phyloP scores from a whole-genome alignment of 2,888 invertebrate species.

The Colletes collaris region DNA sequence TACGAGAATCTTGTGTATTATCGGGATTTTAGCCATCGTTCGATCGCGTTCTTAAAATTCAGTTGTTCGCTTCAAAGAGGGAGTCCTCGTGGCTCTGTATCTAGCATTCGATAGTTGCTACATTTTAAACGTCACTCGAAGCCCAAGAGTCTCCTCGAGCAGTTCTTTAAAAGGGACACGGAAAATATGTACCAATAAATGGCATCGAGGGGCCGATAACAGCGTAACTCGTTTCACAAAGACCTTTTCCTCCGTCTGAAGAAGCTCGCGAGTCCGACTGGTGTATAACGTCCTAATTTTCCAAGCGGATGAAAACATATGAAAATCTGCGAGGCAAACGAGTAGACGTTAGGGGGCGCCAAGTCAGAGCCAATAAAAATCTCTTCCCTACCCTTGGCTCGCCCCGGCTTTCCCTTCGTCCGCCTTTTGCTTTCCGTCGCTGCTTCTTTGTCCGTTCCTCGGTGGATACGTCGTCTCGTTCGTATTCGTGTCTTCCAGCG shows the following conservation, averaged over 20 bases:
- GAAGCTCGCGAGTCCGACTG: constrained; percentile 60
- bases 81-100: background rate
- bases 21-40: too few relatives aligned
- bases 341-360: constrained; percentile 78
- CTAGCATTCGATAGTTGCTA: background rate
- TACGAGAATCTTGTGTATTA: too few relatives aligned
- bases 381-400: constrained; percentile 71
- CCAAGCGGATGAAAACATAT: constrained; percentile 82
- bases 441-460: constrained; percentile 62
- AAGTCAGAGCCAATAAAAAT: constrained; percentile 82
- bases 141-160: background rate
- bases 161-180: background rate
- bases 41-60: too few relatives aligned
- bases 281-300: constrained; percentile 81
- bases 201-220: constrained; percentile 36
- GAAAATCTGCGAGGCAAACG: constrained; percentile 82
- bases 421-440: constrained; percentile 52
- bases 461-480: constrained; percentile 21
- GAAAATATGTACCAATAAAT: constrained; percentile 8
- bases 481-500: constrained; percentile 23
- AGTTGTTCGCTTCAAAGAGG: background rate
- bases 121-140: background rate
- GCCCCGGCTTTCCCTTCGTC: constrained; percentile 54
- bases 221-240: constrained; percentile 45
- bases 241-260: constrained; percentile 27